Evolutionary conservation across 2,113 vertebrate genomes (phyloP), one percentile per base, ranked within the genome.

Genomic region (Brachyhypopomus gauderio): DNA sequence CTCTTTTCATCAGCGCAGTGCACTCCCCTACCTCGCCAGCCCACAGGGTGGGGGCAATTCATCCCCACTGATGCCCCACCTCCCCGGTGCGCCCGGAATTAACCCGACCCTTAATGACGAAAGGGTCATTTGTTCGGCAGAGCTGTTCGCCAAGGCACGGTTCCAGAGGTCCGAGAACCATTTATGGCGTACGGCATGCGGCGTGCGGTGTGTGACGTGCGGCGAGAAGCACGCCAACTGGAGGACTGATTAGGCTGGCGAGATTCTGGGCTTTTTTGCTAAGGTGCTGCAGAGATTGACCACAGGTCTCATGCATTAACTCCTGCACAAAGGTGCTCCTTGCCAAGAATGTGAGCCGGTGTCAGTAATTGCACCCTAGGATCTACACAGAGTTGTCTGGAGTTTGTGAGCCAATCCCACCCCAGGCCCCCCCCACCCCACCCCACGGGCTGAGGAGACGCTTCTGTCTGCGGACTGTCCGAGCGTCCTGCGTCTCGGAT

Each of bases 1-100:
- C 30, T 41, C 80, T 78, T 77, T 83, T 80, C 83, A 85, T 85
- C 80, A 81, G 73, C 16, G 77, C 9, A 41, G 41, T 9, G 41
- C 41, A 5, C 5, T 4, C 72, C 20, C n/a, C 38, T 79, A 48
- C 45, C 77, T 82, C 82, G 52, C 72, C 85, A 66, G 75, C 77
- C 77, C 58, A 72, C 77, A 70, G 60, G 34, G 73, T 48, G 62
- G 45, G 41, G 30, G 71, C 81, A 82, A 87, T 85, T 85, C 84
- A 80, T 80, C 34, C 48, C 45, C 9, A 12, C 45, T 3, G 11
- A 52, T 30, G 36, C 30, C 2, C 30, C 2, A 11, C 70, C 66
- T 70, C 55, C 77, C 38, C 62, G 59, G 82, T 73, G 76, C 70
- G 56, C 71, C n/a, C 52, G n/a, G 73, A 80, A 87, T 87, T 78